These are phyloP conservation scores for Monopis laevigella DNA, from an alignment of 2,888 invertebrate genomes.

Conservation along the genomic window DNA sequence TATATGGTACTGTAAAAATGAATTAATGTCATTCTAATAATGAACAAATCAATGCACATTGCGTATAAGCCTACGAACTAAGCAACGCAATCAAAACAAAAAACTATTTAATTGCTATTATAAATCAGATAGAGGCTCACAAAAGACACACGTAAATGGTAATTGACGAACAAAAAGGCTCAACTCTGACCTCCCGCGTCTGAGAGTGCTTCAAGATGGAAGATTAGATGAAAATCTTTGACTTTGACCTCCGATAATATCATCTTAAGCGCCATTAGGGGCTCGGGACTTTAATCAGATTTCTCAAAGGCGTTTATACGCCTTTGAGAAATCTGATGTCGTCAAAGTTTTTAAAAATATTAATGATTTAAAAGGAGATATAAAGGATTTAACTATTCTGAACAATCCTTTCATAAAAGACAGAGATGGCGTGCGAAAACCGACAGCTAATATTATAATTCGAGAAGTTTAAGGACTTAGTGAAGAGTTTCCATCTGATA, in stretches of 20 bases:
- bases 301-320: too few relatives aligned
- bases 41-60: neutral
- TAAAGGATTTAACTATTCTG: neutral
- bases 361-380: too few relatives aligned
- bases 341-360: too few relatives aligned
- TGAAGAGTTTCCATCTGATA: constrained; percentile 59
- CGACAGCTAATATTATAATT: constrained; percentile 10
- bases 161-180: constrained; percentile 12
- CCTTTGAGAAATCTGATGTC: too few relatives aligned
- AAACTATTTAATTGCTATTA: constrained; percentile 7
- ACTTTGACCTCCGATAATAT: constrained; percentile 5
- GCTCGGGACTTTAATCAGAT: too few relatives aligned
- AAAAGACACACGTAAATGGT: constrained; percentile 7
- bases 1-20: too few relatives aligned
- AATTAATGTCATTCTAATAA: neutral
- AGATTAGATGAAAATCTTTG: constrained; percentile 34
- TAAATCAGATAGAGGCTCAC: constrained; percentile 16
- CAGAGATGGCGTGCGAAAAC: constrained; percentile 5
- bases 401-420: neutral
- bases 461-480: too few relatives aligned
- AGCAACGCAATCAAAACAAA: neutral
- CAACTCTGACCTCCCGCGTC: constrained; percentile 15
- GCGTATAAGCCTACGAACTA: neutral
- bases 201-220: constrained; percentile 21
- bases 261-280: neutral